A percentile compares a stretch with the other conserved stretches of the same genome.
phyloP scores from a whole-genome alignment of 1,140 invertebrate genomes.

The Conus betulinus region DNA sequence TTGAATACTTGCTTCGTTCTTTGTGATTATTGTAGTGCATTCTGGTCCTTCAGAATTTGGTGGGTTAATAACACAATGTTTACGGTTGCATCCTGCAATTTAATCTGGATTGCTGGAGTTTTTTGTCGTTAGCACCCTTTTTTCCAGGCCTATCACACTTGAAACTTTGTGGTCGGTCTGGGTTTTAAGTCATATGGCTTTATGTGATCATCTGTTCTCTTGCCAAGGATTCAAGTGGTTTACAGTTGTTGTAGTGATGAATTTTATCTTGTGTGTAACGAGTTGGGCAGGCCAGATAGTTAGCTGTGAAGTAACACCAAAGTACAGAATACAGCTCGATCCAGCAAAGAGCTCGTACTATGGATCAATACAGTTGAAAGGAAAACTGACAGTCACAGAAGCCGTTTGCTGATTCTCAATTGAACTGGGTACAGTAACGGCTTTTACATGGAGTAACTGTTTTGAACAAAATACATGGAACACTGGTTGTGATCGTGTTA shows the following conservation, averaged over 20 bases:
- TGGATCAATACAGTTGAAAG: conserved; percentile 39
- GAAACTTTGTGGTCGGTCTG: conserved; percentile 48
- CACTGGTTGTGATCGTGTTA: not conserved
- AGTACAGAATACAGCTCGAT: conserved; percentile 18
- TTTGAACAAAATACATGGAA: not conserved
- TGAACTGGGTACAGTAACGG: conserved; percentile 40
- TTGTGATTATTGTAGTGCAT: conserved; percentile 52
- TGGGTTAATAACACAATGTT: conserved; percentile 7
- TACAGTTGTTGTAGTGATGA: conserved; percentile 49
- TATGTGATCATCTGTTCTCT: conserved; percentile 26
- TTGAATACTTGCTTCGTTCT: conserved; percentile 60
- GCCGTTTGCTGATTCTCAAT: conserved; percentile 56
- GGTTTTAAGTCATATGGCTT: conserved; percentile 53
- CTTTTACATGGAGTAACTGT: not conserved
- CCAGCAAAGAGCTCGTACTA: conserved; percentile 20
- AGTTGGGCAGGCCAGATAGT: conserved; percentile 53
- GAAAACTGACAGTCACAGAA: conserved; percentile 43
- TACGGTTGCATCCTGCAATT: not conserved
- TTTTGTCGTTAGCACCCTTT: conserved; percentile 43
- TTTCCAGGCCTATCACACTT: conserved; percentile 42
- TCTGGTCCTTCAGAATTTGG: conserved; percentile 55
- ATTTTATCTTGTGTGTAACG: conserved; percentile 47
- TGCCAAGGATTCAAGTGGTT: conserved; percentile 47
- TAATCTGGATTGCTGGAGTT: conserved; percentile 41
- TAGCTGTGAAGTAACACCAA: conserved; percentile 29